A percentile compares a stretch with the other conserved stretches of the same genome.
These are phyloP conservation scores for Dexiosoma caninum DNA, from an alignment of 2,888 invertebrate genomes.

Conservation along the genomic window DNA sequence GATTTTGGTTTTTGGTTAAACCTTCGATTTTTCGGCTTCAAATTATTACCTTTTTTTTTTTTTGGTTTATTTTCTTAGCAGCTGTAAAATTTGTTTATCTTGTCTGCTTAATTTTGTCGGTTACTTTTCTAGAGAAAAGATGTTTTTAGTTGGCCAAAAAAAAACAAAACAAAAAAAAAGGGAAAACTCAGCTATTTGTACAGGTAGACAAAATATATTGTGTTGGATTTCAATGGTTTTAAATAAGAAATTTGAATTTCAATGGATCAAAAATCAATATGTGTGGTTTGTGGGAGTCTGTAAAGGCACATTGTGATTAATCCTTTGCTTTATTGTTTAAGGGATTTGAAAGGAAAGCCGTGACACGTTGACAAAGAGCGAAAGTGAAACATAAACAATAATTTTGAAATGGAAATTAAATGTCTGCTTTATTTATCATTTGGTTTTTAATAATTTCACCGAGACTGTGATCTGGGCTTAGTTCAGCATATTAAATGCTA, in stretches of 20 bases:
- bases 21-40: constrained; percentile 43
- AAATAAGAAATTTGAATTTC: background rate
- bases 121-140: background rate
- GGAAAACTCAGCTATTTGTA: constrained; percentile 40
- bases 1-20: constrained; percentile 12
- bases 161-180: no score
- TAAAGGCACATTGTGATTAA: background rate
- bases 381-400: background rate
- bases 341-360: background rate
- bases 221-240: background rate
- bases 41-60: constrained; percentile 22
- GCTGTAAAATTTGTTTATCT: constrained; percentile 45
- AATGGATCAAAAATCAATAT: background rate
- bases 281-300: background rate
- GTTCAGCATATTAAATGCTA: no score
- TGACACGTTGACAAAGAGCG: background rate
- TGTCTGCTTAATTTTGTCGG: background rate
- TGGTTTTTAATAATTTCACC: no score
- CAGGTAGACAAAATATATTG: constrained; percentile 31
- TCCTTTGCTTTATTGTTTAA: background rate
- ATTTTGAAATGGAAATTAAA: background rate
- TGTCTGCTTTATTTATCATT: no score
- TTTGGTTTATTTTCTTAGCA: no score
- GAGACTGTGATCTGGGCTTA: no score
- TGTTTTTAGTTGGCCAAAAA: constrained; percentile 37